Evolutionary conservation across 2,888 invertebrate species (phyloP).

Genomic region (Boloria euphrosyne): DNA sequence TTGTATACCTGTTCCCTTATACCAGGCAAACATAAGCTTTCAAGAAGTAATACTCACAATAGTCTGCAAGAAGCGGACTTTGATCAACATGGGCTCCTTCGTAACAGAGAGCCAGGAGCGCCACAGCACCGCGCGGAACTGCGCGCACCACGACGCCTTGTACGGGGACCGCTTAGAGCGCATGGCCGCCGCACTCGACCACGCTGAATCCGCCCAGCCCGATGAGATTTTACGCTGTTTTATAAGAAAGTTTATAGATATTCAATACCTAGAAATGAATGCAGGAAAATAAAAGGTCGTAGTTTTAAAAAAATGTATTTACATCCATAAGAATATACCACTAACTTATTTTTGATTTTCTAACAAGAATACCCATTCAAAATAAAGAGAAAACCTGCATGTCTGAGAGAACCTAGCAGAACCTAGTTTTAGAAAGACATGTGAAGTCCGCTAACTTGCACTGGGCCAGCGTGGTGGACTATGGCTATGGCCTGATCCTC

Average conservation of each 20-base stretch:
- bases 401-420: no score
- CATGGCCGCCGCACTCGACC: conserved; percentile 58
- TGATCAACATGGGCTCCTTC: conserved; percentile 94
- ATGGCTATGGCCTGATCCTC: no score
- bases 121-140: conserved; percentile 95
- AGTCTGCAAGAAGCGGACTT: conserved; percentile 94
- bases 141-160: conserved; percentile 93
- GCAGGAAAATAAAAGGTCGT: neutral
- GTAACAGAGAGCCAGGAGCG: conserved; percentile 93
- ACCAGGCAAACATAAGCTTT: neutral
- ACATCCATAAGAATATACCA: no score
- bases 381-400: no score
- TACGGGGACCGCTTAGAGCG: conserved; percentile 83
- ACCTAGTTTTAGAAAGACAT: no score
- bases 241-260: neutral
- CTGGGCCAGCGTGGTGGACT: no score
- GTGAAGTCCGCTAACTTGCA: no score
- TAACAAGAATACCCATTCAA: no score
- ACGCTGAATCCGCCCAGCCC: conserved; percentile 71
- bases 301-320: neutral
- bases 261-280: neutral
- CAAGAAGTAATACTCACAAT: conserved; percentile 84
- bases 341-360: no score
- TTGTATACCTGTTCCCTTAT: no score
- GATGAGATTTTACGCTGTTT: conserved; percentile 63